Evolutionary conservation across 2,888 invertebrate genomes (phyloP).

Genomic region (Psylliodes chrysocephalus): DNA sequence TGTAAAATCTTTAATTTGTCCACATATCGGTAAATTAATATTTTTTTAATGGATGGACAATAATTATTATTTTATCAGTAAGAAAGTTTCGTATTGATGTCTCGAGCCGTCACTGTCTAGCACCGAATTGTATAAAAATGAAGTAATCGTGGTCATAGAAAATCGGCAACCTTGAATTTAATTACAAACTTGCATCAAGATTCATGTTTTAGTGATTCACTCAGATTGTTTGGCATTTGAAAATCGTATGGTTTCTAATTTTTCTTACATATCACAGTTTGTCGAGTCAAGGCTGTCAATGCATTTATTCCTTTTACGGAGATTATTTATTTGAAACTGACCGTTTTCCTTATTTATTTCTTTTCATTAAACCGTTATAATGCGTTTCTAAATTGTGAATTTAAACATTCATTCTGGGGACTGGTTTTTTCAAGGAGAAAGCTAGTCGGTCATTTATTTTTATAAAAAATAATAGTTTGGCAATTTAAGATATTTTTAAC

Average conservation of each 20-base stretch:
- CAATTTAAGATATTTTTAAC: neutral
- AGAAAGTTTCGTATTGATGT: no score
- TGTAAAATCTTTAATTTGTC: no score
- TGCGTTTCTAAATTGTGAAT: slow-evolving; percentile 33
- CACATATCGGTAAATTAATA: no score
- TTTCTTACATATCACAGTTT: slow-evolving; percentile 47
- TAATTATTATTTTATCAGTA: no score
- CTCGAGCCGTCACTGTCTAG: slow-evolving; percentile 19
- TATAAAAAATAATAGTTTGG: slow-evolving; percentile 4
- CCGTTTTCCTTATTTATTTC: slow-evolving; percentile 36
- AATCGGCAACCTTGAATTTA: slow-evolving; percentile 59
- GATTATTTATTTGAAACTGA: slow-evolving; percentile 37
- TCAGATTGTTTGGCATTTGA: slow-evolving; percentile 57
- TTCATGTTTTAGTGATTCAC: slow-evolving; percentile 53
- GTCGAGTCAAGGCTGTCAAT: slow-evolving; percentile 44
- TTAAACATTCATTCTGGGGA: slow-evolving; percentile 26
- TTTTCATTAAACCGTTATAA: slow-evolving; percentile 32
- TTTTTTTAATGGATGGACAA: no score
- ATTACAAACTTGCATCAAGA: slow-evolving; percentile 56
- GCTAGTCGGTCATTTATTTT: slow-evolving; percentile 15
- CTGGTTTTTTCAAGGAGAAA: slow-evolving; percentile 33
- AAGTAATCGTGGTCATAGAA: slow-evolving; percentile 55
- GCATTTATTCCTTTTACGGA: slow-evolving; percentile 42
- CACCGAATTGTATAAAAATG: slow-evolving; percentile 39
- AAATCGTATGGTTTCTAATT: slow-evolving; percentile 57